Evolutionary conservation across 2,113 vertebrate species (phyloP).

Genomic region (Myanophis thanlyinensis): DNA sequence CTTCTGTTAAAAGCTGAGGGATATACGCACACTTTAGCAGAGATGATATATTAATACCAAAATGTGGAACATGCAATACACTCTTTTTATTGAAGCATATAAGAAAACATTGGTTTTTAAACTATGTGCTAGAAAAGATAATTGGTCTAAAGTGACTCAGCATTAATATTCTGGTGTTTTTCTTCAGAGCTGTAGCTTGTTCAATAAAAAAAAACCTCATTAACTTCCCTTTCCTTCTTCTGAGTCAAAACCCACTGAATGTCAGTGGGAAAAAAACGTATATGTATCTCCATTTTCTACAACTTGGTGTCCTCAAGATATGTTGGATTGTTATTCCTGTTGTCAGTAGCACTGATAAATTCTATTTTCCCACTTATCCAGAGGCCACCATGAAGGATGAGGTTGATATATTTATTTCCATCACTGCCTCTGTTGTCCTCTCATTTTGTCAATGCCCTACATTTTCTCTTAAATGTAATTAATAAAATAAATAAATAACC

Average conservation of each 20-base stretch:
- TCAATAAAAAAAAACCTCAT: neutral
- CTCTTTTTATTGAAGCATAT: neutral
- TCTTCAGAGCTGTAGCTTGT: neutral
- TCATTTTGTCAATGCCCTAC: neutral
- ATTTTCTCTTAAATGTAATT: neutral
- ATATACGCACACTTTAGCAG: neutral
- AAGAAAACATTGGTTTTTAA: neutral
- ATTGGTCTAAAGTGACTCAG: neutral
- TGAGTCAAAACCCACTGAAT: neutral
- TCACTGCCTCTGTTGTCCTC: neutral
- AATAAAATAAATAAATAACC: neutral
- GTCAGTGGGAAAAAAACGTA: neutral
- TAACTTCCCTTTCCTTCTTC: neutral
- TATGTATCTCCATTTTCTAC: neutral
- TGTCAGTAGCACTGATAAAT: neutral
- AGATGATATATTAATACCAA: neutral
- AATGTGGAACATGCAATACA: neutral
- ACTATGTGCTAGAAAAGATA: neutral
- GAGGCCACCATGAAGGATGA: neutral
- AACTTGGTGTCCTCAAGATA: neutral
- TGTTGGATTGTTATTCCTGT: neutral
- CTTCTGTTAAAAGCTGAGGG: neutral
- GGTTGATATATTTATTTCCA: neutral
- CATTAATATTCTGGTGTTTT: neutral
- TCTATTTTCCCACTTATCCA: neutral